phyloP scores from a whole-genome alignment of 2,797 vertebrate genomes.

The Gila robusta region DNA sequence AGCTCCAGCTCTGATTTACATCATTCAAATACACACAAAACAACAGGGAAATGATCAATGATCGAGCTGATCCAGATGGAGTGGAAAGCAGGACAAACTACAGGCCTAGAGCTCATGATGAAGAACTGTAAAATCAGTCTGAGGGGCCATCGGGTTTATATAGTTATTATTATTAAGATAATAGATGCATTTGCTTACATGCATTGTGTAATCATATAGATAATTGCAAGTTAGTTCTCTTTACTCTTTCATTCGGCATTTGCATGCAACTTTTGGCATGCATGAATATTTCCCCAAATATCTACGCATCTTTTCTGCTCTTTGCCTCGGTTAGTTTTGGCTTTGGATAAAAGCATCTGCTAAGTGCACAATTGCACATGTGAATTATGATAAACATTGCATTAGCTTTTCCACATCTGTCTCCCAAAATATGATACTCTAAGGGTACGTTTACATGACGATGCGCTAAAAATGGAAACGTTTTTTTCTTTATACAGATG shows the following conservation, averaged over 20 bases:
- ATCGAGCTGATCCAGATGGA: neutral
- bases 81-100: neutral
- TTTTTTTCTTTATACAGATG: no score
- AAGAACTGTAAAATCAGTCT: neutral
- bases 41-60: neutral
- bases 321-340: neutral
- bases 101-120: neutral
- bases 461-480: no score
- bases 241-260: neutral
- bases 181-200: neutral
- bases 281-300: neutral
- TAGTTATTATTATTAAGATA: neutral
- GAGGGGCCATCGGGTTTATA: neutral
- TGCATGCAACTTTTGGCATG: neutral
- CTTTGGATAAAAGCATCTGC: neutral
- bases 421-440: no score
- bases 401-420: no score
- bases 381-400: no score
- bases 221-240: neutral
- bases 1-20: neutral
- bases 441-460: no score
- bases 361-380: no score
- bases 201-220: no score
- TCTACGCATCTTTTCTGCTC: neutral
- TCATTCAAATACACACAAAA: slow-evolving; percentile 13